These are phyloP conservation scores for Crenuchus spilurus DNA, from an alignment of 2,797 vertebrate species.

Conservation along the genomic window DNA sequence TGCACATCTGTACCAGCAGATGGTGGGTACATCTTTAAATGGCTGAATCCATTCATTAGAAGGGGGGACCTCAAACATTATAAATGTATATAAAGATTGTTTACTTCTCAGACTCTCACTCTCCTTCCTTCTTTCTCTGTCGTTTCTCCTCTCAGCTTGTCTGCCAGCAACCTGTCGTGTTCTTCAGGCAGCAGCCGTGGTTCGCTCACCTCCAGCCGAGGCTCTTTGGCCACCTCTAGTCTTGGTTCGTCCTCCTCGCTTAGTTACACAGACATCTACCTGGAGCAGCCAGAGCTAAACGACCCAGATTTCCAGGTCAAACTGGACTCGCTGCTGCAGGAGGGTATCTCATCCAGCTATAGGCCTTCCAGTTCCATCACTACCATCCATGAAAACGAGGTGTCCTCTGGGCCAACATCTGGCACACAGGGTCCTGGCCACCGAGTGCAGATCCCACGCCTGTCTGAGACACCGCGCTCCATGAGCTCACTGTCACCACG, in stretches of 20 bases:
- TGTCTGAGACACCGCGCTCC: conserved; percentile 90
- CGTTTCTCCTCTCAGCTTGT: conserved; percentile 78
- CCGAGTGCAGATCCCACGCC: conserved; percentile 80
- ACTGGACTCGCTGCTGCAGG: conserved; percentile 88
- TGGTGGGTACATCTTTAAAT: too few relatives aligned
- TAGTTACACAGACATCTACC: conserved; percentile 93
- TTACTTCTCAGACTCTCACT: background rate
- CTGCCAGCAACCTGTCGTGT: conserved; percentile 92
- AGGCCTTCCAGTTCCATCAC: conserved; percentile 92
- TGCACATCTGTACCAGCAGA: too few relatives aligned
- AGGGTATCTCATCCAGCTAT: conserved; percentile 80
- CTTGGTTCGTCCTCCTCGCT: conserved; percentile 91
- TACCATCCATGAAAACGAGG: conserved; percentile 94
- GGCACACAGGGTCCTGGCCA: conserved; percentile 58
- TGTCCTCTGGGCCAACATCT: conserved; percentile 65
- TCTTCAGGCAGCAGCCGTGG: conserved; percentile 96
- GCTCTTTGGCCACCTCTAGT: conserved; percentile 91
- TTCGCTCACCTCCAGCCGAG: conserved; percentile 91
- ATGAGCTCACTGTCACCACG: conserved; percentile 91
- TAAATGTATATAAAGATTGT: too few relatives aligned
- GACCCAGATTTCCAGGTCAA: conserved; percentile 92
- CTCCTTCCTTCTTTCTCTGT: background rate
- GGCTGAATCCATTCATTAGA: too few relatives aligned
- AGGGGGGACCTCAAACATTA: too few relatives aligned
- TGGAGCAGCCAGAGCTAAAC: conserved; percentile 85